Evolutionary conservation across 2,113 vertebrate species (phyloP), one percentile per base, ranked within the genome.

Genomic region (Puntigrus tetrazona): DNA sequence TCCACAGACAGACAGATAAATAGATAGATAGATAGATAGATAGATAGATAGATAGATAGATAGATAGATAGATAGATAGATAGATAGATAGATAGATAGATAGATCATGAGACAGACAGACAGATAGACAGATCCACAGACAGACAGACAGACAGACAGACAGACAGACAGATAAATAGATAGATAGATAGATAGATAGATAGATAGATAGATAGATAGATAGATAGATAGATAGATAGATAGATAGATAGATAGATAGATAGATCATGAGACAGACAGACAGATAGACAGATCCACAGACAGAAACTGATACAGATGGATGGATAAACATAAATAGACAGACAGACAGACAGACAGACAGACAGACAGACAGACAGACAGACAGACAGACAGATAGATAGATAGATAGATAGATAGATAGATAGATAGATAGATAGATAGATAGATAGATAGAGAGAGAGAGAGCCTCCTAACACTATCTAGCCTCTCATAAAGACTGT

Each of bases 401-500:
- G 3, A 61, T 7, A 9, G 20, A 61, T 1, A 57, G 61, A 31
- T 9, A 61, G 57, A 25, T 3, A 61, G 57, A n/a, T 16, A 14
- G 25, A 29, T n/a, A 61, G 59, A 63, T 25, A 27, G 22, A 27
- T 3, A 31, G 27, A 65, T 4, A 65, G 27, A 65, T 6, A 61
- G n/a, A 61, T 0, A 65, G 29, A 65, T 0, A 13, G 27, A 69
- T 20, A n/a, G 1, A 69, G 34, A 38, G 1, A 38, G 34, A 70
- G 0, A 43, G 6, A 43, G 11, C 20, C 34, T n/a, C 43, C 16
- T 11, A 5, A 31, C 73, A 31, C 43, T 10, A 20, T 75, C 16
- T 75, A 43, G 14, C 29, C 47, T 52, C 74, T 55, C 29, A 55
- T 55, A 77, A 77, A 55, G 47, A 77, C n/a, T 25, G 38, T 43